Evolutionary conservation across 2,888 invertebrate species (phyloP).

Genomic region (Sarcophaga variegata): DNA sequence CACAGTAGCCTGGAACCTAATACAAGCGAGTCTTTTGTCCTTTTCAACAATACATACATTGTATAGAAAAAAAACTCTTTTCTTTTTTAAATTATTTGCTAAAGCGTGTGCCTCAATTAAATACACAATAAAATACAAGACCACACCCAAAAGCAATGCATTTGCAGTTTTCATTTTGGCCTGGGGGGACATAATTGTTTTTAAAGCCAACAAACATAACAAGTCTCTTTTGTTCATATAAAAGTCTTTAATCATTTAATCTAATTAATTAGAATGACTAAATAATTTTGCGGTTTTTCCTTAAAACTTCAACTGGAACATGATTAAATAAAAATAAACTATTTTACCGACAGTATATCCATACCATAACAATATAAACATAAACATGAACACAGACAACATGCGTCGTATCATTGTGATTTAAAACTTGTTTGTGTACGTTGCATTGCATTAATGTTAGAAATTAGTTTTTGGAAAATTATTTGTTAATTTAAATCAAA

Average conservation of each 20-base stretch:
- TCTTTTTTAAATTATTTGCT: too few relatives aligned
- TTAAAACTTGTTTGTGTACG: not conserved
- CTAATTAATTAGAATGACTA: slow-evolving; percentile 46
- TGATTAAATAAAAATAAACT: slow-evolving; percentile 23
- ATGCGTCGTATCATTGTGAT: too few relatives aligned
- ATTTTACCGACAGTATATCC: not conserved
- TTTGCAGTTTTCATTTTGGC: not conserved
- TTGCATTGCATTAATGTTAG: slow-evolving; percentile 15
- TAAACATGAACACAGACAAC: too few relatives aligned
- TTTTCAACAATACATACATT: too few relatives aligned
- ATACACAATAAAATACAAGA: too few relatives aligned
- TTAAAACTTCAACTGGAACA: slow-evolving; percentile 8
- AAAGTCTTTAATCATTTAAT: slow-evolving; percentile 22
- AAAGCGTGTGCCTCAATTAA: too few relatives aligned
- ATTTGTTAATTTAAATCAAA: slow-evolving; percentile 57
- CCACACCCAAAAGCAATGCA: not conserved
- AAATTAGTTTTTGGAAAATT: slow-evolving; percentile 44
- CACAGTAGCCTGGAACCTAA: too few relatives aligned
- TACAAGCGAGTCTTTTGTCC: too few relatives aligned
- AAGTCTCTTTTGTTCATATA: slow-evolving; percentile 7
- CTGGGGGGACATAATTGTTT: not conserved
- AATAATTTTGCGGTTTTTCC: slow-evolving; percentile 49
- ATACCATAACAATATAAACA: too few relatives aligned
- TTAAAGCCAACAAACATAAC: not conserved
- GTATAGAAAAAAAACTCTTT: too few relatives aligned